Evolutionary conservation across 2,888 invertebrate species (phyloP), one percentile per base, ranked within the genome.

Genomic region (Smittia aterrima): DNA sequence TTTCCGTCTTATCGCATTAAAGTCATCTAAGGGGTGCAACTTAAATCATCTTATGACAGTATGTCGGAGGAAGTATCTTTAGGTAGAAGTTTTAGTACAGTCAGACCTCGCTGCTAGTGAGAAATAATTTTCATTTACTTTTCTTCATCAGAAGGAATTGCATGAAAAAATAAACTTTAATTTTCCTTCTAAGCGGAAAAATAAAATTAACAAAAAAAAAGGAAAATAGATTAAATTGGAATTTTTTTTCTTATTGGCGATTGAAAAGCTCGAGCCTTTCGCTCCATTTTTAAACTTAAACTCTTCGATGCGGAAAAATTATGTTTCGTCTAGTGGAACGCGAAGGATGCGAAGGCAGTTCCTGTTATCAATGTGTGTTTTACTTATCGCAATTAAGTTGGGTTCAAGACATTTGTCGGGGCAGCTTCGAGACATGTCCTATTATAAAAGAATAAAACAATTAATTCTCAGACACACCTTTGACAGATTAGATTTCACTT

Each of bases 331-430:
- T 64, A 22, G 3, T 13, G 64, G 25, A 64, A 64, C 64, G 20
- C n/a, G 7, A 20, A 27, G 64, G 64, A 64, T 25, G 4, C 20
- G 25, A 64, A 64, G 64, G 64, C 64, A 27, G 64, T 27, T 64
- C 64, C 64, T 25, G 27, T 64, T 64, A 25, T 58, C 58, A n/a
- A 25, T 64, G 25, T 25, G n/a, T 24, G 1, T 64, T 13, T 64
- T 64, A 64, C 64, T 64, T 64, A 64, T 25, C 25, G 64, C 20
- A 64, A 64, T 64, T 64, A 64, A 64, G 64, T 64, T 58, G 64
- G 64, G 24, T 22, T 13, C 32, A 11, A 47, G 47, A 47, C 13
- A 47, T 47, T 11, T 47, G 47, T 3, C 16, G 47, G 16, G 3
- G n/a, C 47, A 47, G 47, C 47, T 47, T 47, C 47, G 47, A 58